A percentile compares a stretch with the other conserved stretches of the same genome.
These are phyloP conservation scores for Rhabdornis inornatus DNA, from an alignment of 2,113 vertebrate species.

Conservation along the genomic window DNA sequence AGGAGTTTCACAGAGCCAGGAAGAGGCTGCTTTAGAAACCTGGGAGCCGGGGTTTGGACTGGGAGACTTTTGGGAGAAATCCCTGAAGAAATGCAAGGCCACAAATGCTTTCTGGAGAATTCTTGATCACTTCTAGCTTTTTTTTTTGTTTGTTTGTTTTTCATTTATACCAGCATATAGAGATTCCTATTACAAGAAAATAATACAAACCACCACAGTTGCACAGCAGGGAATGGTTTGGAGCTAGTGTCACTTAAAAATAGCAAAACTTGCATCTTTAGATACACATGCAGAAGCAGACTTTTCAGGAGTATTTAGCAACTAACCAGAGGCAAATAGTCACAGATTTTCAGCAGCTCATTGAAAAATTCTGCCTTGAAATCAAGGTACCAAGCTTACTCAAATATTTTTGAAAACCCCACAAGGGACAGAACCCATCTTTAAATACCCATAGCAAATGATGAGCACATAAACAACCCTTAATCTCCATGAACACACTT, in stretches of 20 bases:
- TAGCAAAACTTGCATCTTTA: background rate
- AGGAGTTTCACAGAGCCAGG: background rate
- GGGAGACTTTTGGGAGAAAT: background rate
- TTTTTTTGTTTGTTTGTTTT: background rate
- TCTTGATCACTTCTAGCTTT: background rate
- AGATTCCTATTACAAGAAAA: background rate
- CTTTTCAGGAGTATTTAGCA: background rate
- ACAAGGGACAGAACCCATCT: background rate
- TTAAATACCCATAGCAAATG: background rate
- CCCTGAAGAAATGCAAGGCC: background rate
- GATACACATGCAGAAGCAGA: background rate
- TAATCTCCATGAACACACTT: background rate
- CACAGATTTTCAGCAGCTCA: background rate
- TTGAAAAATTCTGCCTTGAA: background rate
- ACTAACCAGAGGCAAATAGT: background rate
- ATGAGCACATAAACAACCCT: background rate
- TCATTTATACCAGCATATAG: background rate
- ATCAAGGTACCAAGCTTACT: background rate
- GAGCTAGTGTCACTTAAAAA: background rate
- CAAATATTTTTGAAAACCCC: background rate
- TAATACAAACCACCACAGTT: background rate
- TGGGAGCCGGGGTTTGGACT: background rate
- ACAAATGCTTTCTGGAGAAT: background rate
- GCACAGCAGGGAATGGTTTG: background rate
- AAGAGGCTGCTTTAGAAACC: background rate